Base-by-base conservation (phyloP, 2,888 invertebrate species). In the Zaprionus bogoriensis region DNA sequence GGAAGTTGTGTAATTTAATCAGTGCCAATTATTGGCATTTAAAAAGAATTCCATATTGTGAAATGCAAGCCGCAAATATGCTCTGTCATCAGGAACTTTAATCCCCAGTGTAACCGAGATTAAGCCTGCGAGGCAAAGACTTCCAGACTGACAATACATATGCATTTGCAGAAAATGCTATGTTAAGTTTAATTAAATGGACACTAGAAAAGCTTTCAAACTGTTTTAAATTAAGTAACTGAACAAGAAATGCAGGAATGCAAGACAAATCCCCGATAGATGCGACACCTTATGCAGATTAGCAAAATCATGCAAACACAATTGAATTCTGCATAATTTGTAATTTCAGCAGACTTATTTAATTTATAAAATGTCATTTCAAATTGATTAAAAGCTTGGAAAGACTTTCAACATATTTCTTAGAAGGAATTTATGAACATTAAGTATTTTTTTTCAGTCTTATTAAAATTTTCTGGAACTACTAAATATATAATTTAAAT, bases 1-100 rank as follows among this genome's bases (percentile, higher is more conserved):
- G 39, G 22, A 30, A 10, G 44, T 44, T 17, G n/a, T 74, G 45
- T 61, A 67, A 74, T 70, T 70, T 46, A 67, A 66, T 75, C 47
- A 60, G 45, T 47, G 30, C 27, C 53, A 77, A 65, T 66, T 57
- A 66, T 48, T 54, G 23, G 28, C 32, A 60, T 64, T 68, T 36
- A 46, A 57, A 48, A 41, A 22, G 25, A 46, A 71, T 48, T 66
- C 42, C 38, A 22, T 25, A 41, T 23, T 46, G n/a, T n/a, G 41
- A 38, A 55, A 50, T 44, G 19, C 32, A 39, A 42, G 38, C 67
- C 60, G 25, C 45, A 60, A 47, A 47, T 30, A 36, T 41, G 50
- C 25, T 7, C 9, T 2, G 7, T 12, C 12, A 25, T 36, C 10
- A 17, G 23, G 14, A 9, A n/a, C 12, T 36, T 36, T 17, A 17